phyloP scores from a whole-genome alignment of 2,113 vertebrate species.

The Paradoxurus hermaphroditus region DNA sequence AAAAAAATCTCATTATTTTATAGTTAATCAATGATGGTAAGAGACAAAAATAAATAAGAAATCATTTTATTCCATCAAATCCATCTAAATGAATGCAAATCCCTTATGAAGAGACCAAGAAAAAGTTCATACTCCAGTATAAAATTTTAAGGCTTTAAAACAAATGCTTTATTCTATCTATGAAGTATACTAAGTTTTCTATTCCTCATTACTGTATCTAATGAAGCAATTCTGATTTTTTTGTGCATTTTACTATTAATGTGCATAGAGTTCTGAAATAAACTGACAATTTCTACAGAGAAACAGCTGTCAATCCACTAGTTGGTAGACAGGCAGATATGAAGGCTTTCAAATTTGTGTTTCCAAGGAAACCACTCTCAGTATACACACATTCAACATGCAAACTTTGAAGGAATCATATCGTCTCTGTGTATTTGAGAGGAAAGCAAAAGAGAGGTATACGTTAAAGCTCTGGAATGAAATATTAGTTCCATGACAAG shows the following conservation, averaged over 20 bases:
- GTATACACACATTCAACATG: not conserved
- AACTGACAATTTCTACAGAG: conserved; percentile 34
- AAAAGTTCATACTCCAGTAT: not conserved
- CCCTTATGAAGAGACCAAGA: not conserved
- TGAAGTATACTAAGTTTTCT: not conserved
- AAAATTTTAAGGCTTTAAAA: conserved; percentile 28
- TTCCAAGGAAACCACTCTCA: conserved; percentile 61
- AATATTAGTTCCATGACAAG: conserved; percentile 17
- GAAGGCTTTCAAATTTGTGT: conserved; percentile 49
- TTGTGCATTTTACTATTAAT: conserved; percentile 19
- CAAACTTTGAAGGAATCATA: not conserved
- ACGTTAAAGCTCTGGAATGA: conserved; percentile 36
- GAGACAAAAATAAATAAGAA: not conserved
- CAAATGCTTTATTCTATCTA: not conserved
- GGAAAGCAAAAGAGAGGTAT: conserved; percentile 43
- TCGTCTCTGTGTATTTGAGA: not conserved
- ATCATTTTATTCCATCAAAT: conserved; percentile 6
- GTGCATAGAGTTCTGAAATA: not conserved
- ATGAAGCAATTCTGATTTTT: conserved; percentile 20
- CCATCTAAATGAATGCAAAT: conserved; percentile 1
- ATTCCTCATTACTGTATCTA: not conserved
- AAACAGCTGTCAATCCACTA: conserved; percentile 49
- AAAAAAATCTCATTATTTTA: conserved; percentile 46
- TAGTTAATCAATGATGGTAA: not conserved
- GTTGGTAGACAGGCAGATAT: conserved; percentile 27